Base-by-base conservation (phyloP, 1,140 invertebrate species). In the Micrasema longulum region DNA sequence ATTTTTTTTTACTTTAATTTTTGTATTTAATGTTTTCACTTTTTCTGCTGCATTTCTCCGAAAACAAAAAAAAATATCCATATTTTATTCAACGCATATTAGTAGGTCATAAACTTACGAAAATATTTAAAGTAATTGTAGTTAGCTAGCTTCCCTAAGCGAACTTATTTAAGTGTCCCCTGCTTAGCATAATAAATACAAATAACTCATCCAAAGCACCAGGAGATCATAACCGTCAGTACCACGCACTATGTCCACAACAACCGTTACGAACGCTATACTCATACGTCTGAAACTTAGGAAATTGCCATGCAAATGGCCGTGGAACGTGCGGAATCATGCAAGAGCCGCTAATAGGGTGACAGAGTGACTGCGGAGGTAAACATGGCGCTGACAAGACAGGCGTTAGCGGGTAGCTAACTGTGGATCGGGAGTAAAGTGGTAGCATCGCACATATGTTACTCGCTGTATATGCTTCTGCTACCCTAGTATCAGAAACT, bases 331-430 rank as follows among this genome's bases (percentile, higher is more conserved):
- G 62, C 14, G 43, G 45, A 64, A 64, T 64, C 43, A 64, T 64
- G 45, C 62, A 47, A 26, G n/a, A 50, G 62, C 45, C 62, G 62
- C 45, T 64, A 64, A 64, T 64, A 64, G 62, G 62, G 62, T 35
- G 62, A 47, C 62, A 47, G 20, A 64, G 45, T 48, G 62, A 64
- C 43, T 64, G 62, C 62, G n/a, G 36, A 60, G 62, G 23, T 64
- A 64, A 64, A 64, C 62, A 64, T 22, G 45, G 14, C 20, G 43
- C 45, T 48, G 62, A 64, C 62, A 64, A 50, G 62, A 31, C 22
- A 36, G 45, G 41, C 43, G 62, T 64, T 48, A 64, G 43, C 26
- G 41, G 26, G 62, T 43, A 41, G 55, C 36, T 43, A 60, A 41
- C 55, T 38, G 35, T 16, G 55, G 16, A 20, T 20, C 6, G 35